A percentile compares a stretch with the other conserved stretches of the same genome.
These are phyloP conservation scores for Alethe diademata DNA, from an alignment of 2,113 vertebrate species.

Conservation along the genomic window DNA sequence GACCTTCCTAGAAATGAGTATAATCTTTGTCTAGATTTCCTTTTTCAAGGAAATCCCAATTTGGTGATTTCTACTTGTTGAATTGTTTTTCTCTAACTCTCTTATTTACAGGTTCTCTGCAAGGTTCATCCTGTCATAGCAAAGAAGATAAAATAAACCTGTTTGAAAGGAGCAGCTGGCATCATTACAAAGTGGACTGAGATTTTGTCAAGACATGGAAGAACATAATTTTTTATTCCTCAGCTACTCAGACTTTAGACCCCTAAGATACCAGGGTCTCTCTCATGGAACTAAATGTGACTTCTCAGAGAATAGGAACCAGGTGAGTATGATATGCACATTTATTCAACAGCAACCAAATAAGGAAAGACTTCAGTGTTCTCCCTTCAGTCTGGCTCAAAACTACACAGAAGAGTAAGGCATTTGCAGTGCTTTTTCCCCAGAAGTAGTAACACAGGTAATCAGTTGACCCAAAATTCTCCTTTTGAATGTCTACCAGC, in stretches of 20 bases:
- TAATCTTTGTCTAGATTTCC: slow-evolving; percentile 35
- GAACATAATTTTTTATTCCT: background rate
- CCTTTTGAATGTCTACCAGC: background rate
- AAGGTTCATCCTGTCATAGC: background rate
- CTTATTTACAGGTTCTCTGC: background rate
- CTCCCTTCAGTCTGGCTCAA: background rate
- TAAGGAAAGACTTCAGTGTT: background rate
- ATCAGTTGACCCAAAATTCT: background rate
- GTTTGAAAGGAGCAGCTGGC: background rate
- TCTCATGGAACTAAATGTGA: background rate
- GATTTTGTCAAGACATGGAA: background rate
- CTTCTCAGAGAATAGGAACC: background rate
- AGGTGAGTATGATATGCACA: background rate
- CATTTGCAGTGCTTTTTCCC: background rate
- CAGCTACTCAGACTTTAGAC: background rate
- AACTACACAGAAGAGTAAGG: background rate
- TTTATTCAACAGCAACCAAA: background rate
- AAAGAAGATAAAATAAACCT: background rate
- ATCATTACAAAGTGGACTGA: background rate
- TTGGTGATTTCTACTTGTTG: background rate
- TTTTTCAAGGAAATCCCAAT: background rate
- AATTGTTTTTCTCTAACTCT: background rate
- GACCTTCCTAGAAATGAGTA: slow-evolving; percentile 50
- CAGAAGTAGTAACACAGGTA: background rate
- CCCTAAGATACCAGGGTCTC: background rate